Base-by-base conservation (phyloP, 2,113 vertebrate species). In the Silurus meridionalis region DNA sequence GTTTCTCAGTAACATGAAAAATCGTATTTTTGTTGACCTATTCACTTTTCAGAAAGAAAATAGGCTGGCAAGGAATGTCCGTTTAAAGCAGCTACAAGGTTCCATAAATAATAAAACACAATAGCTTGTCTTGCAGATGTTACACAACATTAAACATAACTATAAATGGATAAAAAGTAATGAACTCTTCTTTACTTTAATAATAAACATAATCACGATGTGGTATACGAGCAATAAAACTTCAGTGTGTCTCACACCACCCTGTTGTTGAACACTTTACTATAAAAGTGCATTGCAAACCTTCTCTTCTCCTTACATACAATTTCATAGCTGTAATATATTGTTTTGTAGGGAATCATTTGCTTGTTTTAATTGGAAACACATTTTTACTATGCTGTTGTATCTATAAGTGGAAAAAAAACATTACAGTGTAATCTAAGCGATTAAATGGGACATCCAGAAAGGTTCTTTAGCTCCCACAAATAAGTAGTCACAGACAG, bases 401-500 rank as follows among this genome's bases (percentile, higher is more conserved):
- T 25, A 78, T n/a, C n/a, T n/a, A n/a, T n/a, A n/a, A n/a, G n/a
- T n/a, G n/a, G n/a, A n/a, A 28, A 7, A 57, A 57, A 57, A 19
- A 4, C n/a, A 28, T 8, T 8, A 79, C 9, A 2, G 10, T 78
- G 28, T 79, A 57, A 7, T 79, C n/a, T 28, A 57, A 57, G 53
- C 7, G n/a, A 57, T 79, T 58, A 57, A 57, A 46, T 9, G 8
- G 58, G 1, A 50, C n/a, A 64, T 53, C n/a, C 14, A 53, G 48
- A 11, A 55, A 46, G 23, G 6, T 64, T n/a, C 55, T 28, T 52
- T n/a, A n/a, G 19, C 58, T 84, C 46, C 50, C 25, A 72, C 69
- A 86, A 83, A 80, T 79, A 53, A 71, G 14, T 55, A 72, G 66
- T 64, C 17, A 67, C 6, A 77, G 23, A 83, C 63, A 74, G 71